Base-by-base conservation (phyloP, 2,797 vertebrate genomes). In the Chiropotes sagulatus region DNA sequence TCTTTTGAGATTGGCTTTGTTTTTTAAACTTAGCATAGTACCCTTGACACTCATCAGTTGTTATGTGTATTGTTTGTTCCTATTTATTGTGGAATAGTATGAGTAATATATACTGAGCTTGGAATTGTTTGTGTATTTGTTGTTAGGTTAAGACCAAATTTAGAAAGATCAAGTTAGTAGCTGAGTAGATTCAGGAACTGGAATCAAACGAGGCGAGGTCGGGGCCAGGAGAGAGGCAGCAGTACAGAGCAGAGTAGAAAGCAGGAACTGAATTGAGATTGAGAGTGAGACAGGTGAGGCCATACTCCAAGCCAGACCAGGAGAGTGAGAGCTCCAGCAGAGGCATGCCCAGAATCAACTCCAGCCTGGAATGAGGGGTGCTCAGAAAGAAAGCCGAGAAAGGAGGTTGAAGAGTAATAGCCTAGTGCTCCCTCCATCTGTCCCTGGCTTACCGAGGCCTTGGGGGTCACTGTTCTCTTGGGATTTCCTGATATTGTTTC, bases 71-170 rank as follows among this genome's bases (percentile, higher is more conserved):
- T 28, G 12, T 83, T 92, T 81, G 50, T 28, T 39, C 41, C 58
- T 75, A 26, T 46, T 76, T 91, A 67, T 64, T 86, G 33, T 26
- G 94, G 54, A 84, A 6, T 48, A 80, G 12, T 44, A 36, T 72
- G 44, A 67, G 22, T 64, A 78, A 26, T 92, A 50, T n/a, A 52
- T 33, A 20, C 36, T 50, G 73, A 80, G 17, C 26, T 67, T 2
- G 7, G 4, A 2, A 3, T 75, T 36, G 41, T 58, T 84, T 46
- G 26, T 41, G n/a, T 13, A 5, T 15, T 81, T 79, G 24, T 75
- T 57, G 57, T 92, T 80, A 73, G 46, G n/a, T 80, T 88, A 78
- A 88, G 73, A 76, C 13, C 83, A 91, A 84, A 90, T 30, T 93
- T 8, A 48, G 39, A 81, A 76, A 88, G 41, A 91, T 46, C 22